These are phyloP conservation scores for Hemiscyllium ocellatum DNA, from an alignment of 2,113 vertebrate species.

Conservation along the genomic window DNA sequence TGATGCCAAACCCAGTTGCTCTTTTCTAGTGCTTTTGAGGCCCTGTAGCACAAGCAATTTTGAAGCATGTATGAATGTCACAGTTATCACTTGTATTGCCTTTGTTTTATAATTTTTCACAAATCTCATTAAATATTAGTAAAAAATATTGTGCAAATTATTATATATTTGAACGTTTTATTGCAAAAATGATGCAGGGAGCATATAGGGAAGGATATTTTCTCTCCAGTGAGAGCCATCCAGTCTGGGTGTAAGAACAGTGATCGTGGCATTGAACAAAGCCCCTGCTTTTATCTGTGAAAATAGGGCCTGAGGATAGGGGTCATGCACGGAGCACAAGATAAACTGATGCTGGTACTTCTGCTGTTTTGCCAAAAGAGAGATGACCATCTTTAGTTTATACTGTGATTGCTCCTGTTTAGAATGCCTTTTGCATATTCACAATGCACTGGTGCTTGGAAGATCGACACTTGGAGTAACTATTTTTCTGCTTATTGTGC, in stretches of 20 bases:
- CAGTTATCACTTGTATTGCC: neutral
- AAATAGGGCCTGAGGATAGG: neutral
- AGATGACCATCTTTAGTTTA: neutral
- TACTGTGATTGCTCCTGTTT: neutral
- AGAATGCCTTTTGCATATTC: neutral
- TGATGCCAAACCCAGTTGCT: neutral
- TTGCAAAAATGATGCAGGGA: neutral
- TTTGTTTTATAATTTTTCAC: neutral
- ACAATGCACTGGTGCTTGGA: neutral
- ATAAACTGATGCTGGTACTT: neutral
- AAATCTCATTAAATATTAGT: neutral
- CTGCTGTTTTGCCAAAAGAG: neutral
- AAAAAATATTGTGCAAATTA: neutral
- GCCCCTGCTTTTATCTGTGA: neutral
- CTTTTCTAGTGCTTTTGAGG: neutral
- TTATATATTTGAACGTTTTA: neutral
- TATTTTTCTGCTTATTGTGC: neutral
- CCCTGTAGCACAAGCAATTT: neutral
- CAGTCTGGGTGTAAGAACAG: neutral
- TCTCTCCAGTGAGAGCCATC: neutral
- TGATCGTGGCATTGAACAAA: neutral
- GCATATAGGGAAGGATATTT: neutral
- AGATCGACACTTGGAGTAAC: neutral
- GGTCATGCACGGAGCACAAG: neutral
- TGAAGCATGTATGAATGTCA: neutral